Percentiles rank a stretch among this genome's conserved stretches.
Conservation (phyloP, 1,140 invertebrate species). For the Ostrea denselamellosa region DNA sequence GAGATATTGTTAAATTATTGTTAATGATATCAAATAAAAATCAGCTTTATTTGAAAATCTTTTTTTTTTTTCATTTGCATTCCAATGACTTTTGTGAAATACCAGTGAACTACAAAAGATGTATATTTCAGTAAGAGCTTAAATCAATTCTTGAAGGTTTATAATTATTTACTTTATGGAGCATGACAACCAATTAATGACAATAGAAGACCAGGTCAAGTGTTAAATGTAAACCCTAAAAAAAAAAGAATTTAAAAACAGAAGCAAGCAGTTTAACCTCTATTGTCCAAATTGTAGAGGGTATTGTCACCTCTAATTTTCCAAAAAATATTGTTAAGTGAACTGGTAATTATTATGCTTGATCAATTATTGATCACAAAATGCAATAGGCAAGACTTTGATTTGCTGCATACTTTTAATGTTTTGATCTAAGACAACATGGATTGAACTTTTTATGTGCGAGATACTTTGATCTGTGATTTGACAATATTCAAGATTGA, state of each 20-base stretch:
- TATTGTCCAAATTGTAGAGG: background rate
- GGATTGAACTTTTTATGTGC: background rate
- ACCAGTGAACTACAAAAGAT: background rate
- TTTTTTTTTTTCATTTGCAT: no score
- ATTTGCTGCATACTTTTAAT: background rate
- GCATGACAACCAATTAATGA: background rate
- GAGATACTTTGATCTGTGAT: background rate
- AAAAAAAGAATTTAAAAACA: background rate
- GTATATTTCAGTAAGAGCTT: background rate
- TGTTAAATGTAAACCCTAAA: background rate
- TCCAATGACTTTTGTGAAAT: background rate
- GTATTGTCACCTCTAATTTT: no score
- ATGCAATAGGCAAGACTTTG: no score
- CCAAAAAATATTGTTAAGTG: no score
- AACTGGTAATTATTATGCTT: no score
- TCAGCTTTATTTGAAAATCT: no score
- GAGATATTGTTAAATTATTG: no score
- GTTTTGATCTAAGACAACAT: background rate
- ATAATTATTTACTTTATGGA: constrained; percentile 12
- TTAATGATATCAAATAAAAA: no score
- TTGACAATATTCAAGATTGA: background rate
- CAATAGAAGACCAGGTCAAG: background rate
- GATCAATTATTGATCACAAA: no score
- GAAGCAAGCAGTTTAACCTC: background rate
- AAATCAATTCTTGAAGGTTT: background rate